A percentile compares a stretch with the other conserved stretches of the same genome.
phyloP scores from a whole-genome alignment of 2,113 vertebrate species.

The Passer domesticus region DNA sequence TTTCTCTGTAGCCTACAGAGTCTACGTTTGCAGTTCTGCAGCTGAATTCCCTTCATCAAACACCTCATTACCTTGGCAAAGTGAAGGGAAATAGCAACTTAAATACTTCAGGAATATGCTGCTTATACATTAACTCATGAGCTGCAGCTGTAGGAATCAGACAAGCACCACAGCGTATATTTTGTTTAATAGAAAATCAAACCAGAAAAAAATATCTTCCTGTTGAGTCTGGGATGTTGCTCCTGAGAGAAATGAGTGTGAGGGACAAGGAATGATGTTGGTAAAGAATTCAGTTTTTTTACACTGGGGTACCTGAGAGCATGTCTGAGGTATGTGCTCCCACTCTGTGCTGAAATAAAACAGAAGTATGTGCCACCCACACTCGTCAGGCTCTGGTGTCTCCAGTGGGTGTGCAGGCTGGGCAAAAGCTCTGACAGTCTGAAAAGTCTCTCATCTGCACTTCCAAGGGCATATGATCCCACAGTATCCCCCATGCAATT shows the following conservation, averaged over 20 bases:
- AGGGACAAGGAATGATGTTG: not conserved
- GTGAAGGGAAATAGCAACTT: constrained; percentile 44
- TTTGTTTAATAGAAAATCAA: constrained; percentile 29
- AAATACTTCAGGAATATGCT: constrained; percentile 38
- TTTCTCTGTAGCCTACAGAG: constrained; percentile 36
- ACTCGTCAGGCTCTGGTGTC: not conserved
- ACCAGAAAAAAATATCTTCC: not conserved
- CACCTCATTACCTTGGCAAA: constrained; percentile 60
- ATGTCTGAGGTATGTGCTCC: not conserved
- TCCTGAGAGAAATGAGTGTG: not conserved
- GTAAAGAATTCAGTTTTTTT: not conserved
- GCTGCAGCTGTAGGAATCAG: not conserved
- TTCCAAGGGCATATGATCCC: not conserved
- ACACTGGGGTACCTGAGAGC: fast-evolving
- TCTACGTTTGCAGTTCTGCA: constrained; percentile 16
- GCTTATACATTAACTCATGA: constrained; percentile 25
- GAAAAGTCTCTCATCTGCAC: not conserved
- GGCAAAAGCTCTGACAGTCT: not conserved
- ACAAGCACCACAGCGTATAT: not conserved
- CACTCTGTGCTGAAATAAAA: not conserved
- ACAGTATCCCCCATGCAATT: not conserved
- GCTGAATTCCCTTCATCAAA: constrained; percentile 56
- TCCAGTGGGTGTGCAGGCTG: not conserved
- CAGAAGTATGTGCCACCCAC: not conserved
- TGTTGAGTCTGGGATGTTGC: not conserved